Base-by-base conservation (phyloP, 1,140 invertebrate genomes). In the Lasioglossum baleicum region DNA sequence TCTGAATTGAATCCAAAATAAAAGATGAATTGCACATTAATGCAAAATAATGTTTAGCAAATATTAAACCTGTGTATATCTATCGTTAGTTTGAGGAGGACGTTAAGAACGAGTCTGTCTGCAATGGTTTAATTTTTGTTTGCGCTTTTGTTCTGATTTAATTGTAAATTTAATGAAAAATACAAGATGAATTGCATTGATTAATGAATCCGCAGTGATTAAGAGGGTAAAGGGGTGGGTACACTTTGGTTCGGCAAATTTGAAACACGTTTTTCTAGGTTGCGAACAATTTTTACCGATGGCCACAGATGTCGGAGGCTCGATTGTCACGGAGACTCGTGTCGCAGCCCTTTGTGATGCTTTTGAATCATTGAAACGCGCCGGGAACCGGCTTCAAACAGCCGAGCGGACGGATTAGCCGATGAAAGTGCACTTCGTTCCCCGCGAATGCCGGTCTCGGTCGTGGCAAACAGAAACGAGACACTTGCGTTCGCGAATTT, bases 321-420 rank as follows among this genome's bases (percentile, higher is more conserved):
- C 20, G 31, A 40, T 51, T 64, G 68, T 64, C n/a, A 4, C n/a
- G 56, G 31, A 66, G 70, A 35, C 11, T 31, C 13, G 58, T 20
- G 58, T 53, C 31, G 42, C 48, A 40, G 42, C 53, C 22, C 64
- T 75, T 51, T 61, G 51, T 51, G 40, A 8, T n/a, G 26, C 77
- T 44, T 67, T 48, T 26, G 51, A 61, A 66, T 60, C 42, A 51
- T 66, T 60, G 67, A 71, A 77, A 71, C 74, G 67, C 5, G 58
- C 5, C 35, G 42, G 22, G 40, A 26, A n/a, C 4, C 17, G 11
- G 72, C 53, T 67, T 61, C 42, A 67, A 80, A 75, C 71, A 56
- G 40, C 20, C 51, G 71, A 60, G 71, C 42, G 48, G 78, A 51
- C 64, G 73, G 73, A 80, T 80, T 80, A 80, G 73, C 65, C 73